Evolutionary conservation across 53 echinoderm and acorn worm species (phyloP).

Genomic region (Echinarachnius parma): DNA sequence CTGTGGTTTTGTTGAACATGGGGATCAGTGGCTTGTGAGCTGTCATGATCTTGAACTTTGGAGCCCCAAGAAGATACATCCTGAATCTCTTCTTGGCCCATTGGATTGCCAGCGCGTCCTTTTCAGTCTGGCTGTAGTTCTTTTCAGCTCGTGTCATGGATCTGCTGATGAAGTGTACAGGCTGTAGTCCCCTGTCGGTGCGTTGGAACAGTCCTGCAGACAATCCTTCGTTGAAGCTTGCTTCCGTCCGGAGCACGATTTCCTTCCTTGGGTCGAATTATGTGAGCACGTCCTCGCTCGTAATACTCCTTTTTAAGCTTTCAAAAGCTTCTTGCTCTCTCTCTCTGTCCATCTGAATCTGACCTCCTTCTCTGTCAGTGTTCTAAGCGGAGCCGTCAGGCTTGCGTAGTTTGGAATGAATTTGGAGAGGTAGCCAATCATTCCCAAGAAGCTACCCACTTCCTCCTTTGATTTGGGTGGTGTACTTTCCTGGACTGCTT

Average conservation of each 20-base stretch:
- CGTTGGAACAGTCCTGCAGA: constrained; percentile 45
- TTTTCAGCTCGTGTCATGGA: constrained; percentile 27
- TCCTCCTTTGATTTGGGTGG: constrained; percentile 41
- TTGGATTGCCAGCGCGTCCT: constrained; percentile 23
- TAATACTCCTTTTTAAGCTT: constrained; percentile 34
- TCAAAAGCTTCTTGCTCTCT: constrained; percentile 3
- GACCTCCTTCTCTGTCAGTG: constrained; percentile 41
- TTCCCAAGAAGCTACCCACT: constrained; percentile 64
- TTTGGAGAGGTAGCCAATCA: constrained; percentile 51
- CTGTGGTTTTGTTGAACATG: constrained; percentile 44
- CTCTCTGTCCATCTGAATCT: constrained; percentile 18
- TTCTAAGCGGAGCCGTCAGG: constrained; percentile 49
- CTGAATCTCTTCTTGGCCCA: constrained; percentile 40
- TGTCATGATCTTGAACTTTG: constrained; percentile 27
- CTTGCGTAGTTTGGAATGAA: constrained; percentile 29
- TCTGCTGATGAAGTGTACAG: constrained; percentile 46
- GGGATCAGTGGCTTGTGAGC: constrained; percentile 15
- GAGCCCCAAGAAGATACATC: constrained; percentile 39
- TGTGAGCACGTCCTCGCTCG: constrained; percentile 24
- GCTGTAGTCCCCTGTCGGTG: constrained; percentile 30
- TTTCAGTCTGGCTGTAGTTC: constrained; percentile 47
- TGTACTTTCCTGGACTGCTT: constrained; percentile 41
- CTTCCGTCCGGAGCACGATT: constrained; percentile 41
- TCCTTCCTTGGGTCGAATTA: constrained; percentile 33
- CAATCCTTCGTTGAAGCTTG: constrained; percentile 37